Conservation (phyloP, 2,113 vertebrate genomes). For the Orthonyx spaldingii region DNA sequence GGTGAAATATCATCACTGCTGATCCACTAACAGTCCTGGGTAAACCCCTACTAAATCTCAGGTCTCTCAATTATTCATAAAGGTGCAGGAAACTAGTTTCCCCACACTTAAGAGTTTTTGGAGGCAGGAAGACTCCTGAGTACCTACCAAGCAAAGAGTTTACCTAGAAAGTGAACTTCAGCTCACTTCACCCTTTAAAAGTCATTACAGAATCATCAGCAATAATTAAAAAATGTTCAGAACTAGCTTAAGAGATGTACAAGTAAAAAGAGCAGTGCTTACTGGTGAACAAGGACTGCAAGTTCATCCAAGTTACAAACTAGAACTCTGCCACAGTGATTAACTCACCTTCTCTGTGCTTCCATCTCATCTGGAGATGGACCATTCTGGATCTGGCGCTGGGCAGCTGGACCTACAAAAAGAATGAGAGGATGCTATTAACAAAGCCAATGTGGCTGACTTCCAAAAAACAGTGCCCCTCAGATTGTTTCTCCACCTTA, state of each 20-base stretch:
- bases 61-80: not conserved
- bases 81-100: not conserved
- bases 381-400: constrained; percentile 91
- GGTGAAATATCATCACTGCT: not conserved
- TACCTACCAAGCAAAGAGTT: not conserved
- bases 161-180: not conserved
- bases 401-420: constrained; percentile 84
- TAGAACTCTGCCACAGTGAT: not conserved
- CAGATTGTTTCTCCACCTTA: not conserved
- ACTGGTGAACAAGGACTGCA: not conserved
- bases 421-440: not conserved
- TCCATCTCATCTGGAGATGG: constrained; percentile 92
- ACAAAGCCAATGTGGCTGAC: not conserved
- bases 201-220: not conserved
- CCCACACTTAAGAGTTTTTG: not conserved
- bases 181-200: not conserved
- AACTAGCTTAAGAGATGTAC: not conserved
- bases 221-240: not conserved
- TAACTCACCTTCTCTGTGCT: constrained; percentile 86
- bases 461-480: not conserved
- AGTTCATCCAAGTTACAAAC: not conserved
- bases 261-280: not conserved
- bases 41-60: not conserved
- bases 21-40: not conserved
- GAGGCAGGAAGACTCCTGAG: not conserved